Conservation (phyloP, 2,797 vertebrate genomes). For the Tangara arthus region DNA sequence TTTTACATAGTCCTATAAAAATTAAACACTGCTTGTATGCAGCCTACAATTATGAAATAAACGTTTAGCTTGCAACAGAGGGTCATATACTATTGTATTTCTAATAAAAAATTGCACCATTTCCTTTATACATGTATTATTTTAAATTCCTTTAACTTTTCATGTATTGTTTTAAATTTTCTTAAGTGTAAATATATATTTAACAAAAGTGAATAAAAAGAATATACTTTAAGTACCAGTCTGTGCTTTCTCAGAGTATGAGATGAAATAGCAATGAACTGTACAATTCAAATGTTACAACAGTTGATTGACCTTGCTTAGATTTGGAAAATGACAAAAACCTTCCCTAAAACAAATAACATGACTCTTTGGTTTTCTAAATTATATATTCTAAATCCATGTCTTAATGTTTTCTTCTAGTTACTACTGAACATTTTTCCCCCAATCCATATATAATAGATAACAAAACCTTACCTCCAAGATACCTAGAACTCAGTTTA, state of each 20-base stretch:
- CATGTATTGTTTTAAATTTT: background rate
- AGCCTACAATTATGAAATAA: background rate
- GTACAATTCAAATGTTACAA: background rate
- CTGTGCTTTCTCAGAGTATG: background rate
- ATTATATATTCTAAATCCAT: background rate
- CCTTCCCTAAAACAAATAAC: background rate
- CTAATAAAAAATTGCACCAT: background rate
- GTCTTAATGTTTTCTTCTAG: background rate
- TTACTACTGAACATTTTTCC: background rate
- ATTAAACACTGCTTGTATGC: background rate
- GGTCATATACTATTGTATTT: background rate
- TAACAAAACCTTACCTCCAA: too few relatives aligned
- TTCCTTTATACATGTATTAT: background rate
- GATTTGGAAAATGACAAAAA: background rate
- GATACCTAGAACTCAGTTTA: too few relatives aligned
- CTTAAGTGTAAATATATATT: background rate
- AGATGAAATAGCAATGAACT: background rate
- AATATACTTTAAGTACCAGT: background rate
- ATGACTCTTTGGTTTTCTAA: background rate
- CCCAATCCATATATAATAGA: too few relatives aligned
- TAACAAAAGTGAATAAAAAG: background rate
- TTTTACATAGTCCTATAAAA: background rate
- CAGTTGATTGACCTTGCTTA: background rate
- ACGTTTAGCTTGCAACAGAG: background rate
- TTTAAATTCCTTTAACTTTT: background rate